Evolutionary conservation across 2,113 vertebrate genomes (phyloP).

Genomic region (Cyanistes caeruleus): DNA sequence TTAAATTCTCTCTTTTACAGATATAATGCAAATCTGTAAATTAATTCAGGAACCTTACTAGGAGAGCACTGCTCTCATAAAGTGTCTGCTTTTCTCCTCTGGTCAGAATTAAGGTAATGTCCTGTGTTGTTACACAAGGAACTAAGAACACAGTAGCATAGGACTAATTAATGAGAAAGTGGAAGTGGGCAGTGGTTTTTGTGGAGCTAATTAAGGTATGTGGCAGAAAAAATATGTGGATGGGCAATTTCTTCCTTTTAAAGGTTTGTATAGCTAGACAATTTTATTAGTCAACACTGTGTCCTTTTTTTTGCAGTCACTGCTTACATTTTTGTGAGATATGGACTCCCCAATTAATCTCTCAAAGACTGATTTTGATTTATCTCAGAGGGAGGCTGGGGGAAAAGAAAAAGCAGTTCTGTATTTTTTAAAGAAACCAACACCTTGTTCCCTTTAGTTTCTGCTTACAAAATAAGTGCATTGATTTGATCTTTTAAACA

Average conservation of each 20-base stretch:
- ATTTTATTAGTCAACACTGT: constrained; percentile 21
- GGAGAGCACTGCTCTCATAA: not conserved
- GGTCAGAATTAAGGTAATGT: not conserved
- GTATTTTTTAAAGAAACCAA: not conserved
- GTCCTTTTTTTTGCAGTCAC: not conserved
- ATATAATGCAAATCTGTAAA: not conserved
- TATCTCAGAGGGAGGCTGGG: not conserved
- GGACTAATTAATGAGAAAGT: constrained; percentile 20
- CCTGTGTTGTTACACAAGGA: not conserved
- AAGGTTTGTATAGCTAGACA: constrained; percentile 6
- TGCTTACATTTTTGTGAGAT: not conserved
- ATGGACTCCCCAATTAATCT: constrained; percentile 19
- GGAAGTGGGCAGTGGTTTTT: not conserved
- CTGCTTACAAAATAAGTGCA: constrained; percentile 46
- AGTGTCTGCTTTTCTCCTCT: not conserved
- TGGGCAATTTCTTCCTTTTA: constrained; percentile 46
- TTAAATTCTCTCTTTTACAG: not conserved
- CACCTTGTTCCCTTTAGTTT: constrained; percentile 15
- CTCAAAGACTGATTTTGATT: constrained; percentile 49
- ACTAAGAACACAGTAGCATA: not conserved
- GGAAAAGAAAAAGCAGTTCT: not conserved
- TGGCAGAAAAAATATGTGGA: not conserved
- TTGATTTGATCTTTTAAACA: constrained; percentile 46
- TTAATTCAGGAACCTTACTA: not conserved
- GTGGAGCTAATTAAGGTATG: constrained; percentile 28